Conservation (phyloP, 35 echinoderm and acorn worm species). For the Anneissia japonica region DNA sequence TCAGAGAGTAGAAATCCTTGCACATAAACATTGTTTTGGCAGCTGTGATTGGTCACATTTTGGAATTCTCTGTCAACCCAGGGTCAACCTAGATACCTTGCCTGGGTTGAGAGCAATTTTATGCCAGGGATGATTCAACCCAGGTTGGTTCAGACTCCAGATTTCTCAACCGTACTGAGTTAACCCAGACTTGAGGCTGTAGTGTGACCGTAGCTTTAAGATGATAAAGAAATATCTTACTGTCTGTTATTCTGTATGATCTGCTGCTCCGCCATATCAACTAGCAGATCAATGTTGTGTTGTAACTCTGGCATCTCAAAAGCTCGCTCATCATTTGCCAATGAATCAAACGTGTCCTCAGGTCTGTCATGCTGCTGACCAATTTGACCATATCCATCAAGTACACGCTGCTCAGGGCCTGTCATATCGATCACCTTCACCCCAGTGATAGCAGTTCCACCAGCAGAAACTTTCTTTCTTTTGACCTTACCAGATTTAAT, state of each 20-base stretch:
- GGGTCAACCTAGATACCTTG: too few species aligned
- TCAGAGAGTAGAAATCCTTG: too few species aligned
- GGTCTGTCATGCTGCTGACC: conserved; percentile 60
- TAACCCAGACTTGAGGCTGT: too few species aligned
- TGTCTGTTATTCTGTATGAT: conserved; percentile 93
- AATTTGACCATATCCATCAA: conserved; percentile 68
- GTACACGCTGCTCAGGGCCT: conserved; percentile 69
- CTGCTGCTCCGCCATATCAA: conserved; percentile 82
- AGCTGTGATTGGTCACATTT: too few species aligned
- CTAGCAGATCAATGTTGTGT: conserved; percentile 83
- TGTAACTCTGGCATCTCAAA: conserved; percentile 94
- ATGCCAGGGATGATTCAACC: too few species aligned
- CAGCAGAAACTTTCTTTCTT: conserved; percentile 14
- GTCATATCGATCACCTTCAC: conserved; percentile 99
- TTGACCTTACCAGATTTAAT: conserved; percentile 40
- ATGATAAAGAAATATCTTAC: too few species aligned
- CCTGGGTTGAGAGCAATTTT: too few species aligned
- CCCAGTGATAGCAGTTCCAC: conserved; percentile 23
- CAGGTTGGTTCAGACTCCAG: too few species aligned
- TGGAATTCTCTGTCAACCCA: too few species aligned
- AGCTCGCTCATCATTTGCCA: conserved; percentile 36
- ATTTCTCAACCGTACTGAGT: too few species aligned
- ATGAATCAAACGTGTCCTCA: conserved; percentile 38
- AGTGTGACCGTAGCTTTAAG: too few species aligned
- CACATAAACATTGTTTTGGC: too few species aligned